phyloP scores from a whole-genome alignment of 2,113 vertebrate species.

The Misgurnus mizolepis region DNA sequence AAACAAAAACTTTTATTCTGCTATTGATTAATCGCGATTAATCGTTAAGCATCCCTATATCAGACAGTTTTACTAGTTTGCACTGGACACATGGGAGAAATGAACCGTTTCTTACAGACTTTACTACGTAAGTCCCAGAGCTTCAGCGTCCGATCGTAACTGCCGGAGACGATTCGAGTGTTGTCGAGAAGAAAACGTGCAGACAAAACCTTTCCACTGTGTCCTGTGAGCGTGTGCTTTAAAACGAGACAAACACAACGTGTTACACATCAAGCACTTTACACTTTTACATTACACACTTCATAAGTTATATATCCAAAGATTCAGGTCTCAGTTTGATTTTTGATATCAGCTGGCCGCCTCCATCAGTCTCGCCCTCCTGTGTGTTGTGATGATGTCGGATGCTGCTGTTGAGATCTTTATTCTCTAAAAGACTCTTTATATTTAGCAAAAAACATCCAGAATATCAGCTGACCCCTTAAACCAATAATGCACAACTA shows the following conservation, averaged over 20 bases:
- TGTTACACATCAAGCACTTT: background rate
- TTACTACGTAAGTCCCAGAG: conserved; percentile 99
- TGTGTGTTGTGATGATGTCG: conserved; percentile 58
- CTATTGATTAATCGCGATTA: too few species aligned
- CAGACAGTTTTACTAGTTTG: background rate
- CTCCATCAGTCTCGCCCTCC: conserved; percentile 49
- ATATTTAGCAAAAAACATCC: conserved; percentile 51
- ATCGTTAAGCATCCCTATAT: too few species aligned
- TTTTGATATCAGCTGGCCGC: conserved; percentile 62
- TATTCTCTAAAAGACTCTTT: conserved; percentile 49
- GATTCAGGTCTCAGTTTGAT: conserved; percentile 65
- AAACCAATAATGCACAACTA: conserved; percentile 58
- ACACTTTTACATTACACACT: background rate
- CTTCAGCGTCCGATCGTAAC: conserved; percentile 96
- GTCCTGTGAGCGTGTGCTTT: conserved; percentile 95
- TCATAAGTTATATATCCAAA: background rate
- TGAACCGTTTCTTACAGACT: conserved; percentile 86
- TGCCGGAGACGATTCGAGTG: conserved; percentile 94
- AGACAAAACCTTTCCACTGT: conserved; percentile 95
- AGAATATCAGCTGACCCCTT: conserved; percentile 61
- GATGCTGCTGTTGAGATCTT: conserved; percentile 43
- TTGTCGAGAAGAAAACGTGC: conserved; percentile 97
- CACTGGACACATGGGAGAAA: background rate
- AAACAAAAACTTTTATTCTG: too few species aligned
- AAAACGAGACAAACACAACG: conserved; percentile 19